A percentile compares a stretch with the other conserved stretches of the same genome.
phyloP scores from a whole-genome alignment of 2,113 vertebrate genomes.

The Megaptera novaeangliae region DNA sequence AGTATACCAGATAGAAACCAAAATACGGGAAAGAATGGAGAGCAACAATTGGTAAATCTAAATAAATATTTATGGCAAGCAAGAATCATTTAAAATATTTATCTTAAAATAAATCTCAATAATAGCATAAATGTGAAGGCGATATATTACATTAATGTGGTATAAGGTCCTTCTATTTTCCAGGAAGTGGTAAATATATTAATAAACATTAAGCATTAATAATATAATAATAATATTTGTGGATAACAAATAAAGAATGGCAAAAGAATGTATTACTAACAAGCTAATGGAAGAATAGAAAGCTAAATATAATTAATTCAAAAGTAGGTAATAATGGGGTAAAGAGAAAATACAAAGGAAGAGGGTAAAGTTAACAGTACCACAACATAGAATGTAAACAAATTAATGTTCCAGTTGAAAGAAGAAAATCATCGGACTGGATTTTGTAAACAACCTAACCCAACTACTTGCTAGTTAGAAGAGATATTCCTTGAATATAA shows the following conservation, averaged over 20 bases:
- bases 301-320: background rate
- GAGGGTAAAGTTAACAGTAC: background rate
- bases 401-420: background rate
- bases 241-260: background rate
- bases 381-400: background rate
- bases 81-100: constrained; percentile 1
- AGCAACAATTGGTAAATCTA: background rate
- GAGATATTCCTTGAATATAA: background rate
- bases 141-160: background rate
- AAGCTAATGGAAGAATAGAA: background rate
- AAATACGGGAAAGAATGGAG: background rate
- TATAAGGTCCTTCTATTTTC: background rate
- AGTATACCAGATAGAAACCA: background rate
- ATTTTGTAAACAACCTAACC: background rate
- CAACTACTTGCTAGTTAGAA: background rate
- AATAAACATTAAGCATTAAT: background rate
- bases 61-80: background rate
- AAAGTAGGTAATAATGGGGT: background rate
- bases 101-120: background rate
- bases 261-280: background rate
- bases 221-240: background rate
- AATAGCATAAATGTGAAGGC: background rate
- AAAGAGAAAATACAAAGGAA: background rate
- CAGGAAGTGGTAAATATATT: background rate
- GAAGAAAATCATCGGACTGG: background rate